Evolutionary conservation across 2,888 invertebrate genomes (phyloP).

Genomic region (Lamellibrachia columna): DNA sequence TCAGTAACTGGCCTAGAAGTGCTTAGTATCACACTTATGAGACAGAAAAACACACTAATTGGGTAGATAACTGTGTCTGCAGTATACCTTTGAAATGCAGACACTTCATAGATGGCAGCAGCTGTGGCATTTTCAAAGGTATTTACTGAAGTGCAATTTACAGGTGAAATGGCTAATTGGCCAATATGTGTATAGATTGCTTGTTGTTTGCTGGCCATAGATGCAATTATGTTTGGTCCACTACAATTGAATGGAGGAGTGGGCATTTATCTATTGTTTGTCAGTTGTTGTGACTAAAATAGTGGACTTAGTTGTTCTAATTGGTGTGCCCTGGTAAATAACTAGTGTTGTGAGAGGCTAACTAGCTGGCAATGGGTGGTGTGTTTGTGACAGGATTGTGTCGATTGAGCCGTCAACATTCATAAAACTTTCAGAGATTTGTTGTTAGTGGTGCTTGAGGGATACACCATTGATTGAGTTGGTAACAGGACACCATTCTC

Average conservation of each 20-base stretch:
- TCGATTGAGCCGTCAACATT: neutral
- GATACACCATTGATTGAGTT: neutral
- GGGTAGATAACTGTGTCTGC: neutral
- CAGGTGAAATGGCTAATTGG: neutral
- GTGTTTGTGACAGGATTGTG: neutral
- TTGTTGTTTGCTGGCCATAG: neutral
- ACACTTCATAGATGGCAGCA: neutral
- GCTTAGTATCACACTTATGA: neutral
- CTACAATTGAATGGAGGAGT: neutral
- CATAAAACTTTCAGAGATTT: neutral
- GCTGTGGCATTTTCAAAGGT: neutral
- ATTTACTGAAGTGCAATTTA: slow-evolving; percentile 2
- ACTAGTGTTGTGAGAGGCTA: neutral
- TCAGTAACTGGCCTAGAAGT: neutral
- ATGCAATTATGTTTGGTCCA: slow-evolving; percentile 6
- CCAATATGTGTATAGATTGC: neutral
- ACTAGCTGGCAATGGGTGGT: neutral
- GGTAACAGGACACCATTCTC: neutral
- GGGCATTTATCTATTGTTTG: neutral
- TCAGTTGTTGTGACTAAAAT: neutral
- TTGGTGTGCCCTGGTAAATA: neutral
- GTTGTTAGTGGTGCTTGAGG: neutral
- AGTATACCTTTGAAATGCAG: neutral
- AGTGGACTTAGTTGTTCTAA: neutral
- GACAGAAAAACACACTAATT: neutral